These are phyloP conservation scores for Balaenoptera acutorostrata DNA, from an alignment of 2,113 vertebrate species.

Conservation along the genomic window DNA sequence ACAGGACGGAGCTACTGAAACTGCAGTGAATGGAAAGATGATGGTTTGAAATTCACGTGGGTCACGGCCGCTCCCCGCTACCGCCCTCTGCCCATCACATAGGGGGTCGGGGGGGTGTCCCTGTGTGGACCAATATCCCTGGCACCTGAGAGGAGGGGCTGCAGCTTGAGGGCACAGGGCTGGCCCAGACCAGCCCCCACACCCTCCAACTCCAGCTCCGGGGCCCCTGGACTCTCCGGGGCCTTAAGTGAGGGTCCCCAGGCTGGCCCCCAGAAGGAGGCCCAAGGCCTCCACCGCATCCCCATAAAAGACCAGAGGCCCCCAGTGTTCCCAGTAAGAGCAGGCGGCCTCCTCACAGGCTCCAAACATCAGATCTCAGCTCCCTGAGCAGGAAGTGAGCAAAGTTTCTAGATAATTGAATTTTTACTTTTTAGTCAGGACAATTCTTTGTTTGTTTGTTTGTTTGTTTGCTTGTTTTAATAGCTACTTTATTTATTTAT, in stretches of 20 bases:
- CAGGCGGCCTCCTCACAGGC: not conserved
- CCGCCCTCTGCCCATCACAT: fast-evolving
- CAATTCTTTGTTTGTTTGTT: no score
- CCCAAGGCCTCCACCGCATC: fast-evolving
- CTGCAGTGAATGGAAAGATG: fast-evolving
- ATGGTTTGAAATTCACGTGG: not conserved
- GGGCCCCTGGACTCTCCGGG: fast-evolving
- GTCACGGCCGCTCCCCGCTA: not conserved
- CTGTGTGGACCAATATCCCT: fast-evolving
- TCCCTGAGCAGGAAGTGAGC: not conserved
- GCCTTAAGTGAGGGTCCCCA: not conserved
- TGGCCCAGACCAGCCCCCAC: not conserved
- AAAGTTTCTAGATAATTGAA: not conserved
- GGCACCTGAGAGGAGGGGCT: fast-evolving
- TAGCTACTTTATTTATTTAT: no score
- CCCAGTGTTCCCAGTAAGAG: fast-evolving
- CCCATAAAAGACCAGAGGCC: not conserved
- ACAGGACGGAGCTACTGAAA: no score
- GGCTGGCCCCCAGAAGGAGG: not conserved
- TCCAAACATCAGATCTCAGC: no score
- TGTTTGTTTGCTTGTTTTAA: no score
- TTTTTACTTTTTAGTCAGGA: not conserved
- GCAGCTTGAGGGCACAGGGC: not conserved
- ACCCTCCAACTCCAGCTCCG: not conserved
- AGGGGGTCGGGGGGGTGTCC: fast-evolving